Evolutionary conservation across 2,797 vertebrate species (phyloP).

Genomic region (Otolemur crassicaudatus): DNA sequence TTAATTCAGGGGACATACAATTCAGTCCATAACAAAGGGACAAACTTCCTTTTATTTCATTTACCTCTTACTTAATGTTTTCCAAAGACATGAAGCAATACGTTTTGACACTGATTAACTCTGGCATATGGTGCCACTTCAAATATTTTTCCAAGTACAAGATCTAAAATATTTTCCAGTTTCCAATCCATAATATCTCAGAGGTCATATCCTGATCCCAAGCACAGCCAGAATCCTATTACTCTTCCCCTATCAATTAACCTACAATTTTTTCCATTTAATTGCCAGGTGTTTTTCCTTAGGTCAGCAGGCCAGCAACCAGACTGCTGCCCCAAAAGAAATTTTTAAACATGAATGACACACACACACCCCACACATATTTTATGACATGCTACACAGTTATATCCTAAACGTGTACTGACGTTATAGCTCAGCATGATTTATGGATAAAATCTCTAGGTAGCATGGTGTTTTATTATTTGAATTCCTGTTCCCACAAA

Average conservation of each 20-base stretch:
- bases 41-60: constrained; percentile 41
- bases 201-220: constrained; percentile 76
- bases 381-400: constrained; percentile 49
- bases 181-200: constrained; percentile 63
- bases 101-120: constrained; percentile 75
- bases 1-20: background rate
- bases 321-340: constrained; percentile 56
- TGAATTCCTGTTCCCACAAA: constrained; percentile 59
- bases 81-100: background rate
- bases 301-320: constrained; percentile 65
- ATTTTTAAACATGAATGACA: constrained; percentile 48
- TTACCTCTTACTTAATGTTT: constrained; percentile 54
- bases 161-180: constrained; percentile 75
- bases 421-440: constrained; percentile 47
- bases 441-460: constrained; percentile 57
- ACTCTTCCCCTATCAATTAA: constrained; percentile 81
- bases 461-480: constrained; percentile 43
- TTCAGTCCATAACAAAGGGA: background rate
- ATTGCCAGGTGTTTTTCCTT: constrained; percentile 80
- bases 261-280: constrained; percentile 75
- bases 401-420: constrained; percentile 29
- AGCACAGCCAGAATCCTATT: constrained; percentile 77
- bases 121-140: constrained; percentile 66
- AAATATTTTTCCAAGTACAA: constrained; percentile 75
- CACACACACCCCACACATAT: background rate